Evolutionary conservation across 2,797 vertebrate genomes (phyloP), one percentile per base, ranked within the genome.

Genomic region (Oryzias dopingdopingensis): DNA sequence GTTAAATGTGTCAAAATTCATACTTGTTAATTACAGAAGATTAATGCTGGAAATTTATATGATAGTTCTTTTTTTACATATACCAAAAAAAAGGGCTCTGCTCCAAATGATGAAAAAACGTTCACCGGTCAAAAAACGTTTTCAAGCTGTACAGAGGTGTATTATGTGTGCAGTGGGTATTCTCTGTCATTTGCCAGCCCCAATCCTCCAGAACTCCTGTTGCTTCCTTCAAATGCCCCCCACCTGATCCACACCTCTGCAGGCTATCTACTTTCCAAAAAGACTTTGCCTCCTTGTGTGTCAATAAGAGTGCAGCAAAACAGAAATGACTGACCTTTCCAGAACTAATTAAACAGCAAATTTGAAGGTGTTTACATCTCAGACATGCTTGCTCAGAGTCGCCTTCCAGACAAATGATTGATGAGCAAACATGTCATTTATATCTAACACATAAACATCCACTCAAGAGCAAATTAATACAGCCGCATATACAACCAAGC

Each of bases 321-420:
- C 90, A 90, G 87, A 86, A 88, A 93, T 91, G 93, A 90, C 89
- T 89, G 90, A 94, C 91, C 93, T 91, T 91, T 92, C 88, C 91
- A 89, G 85, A 93, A 92, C 92, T 94, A 93, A 95, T 95, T 95
- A 93, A 90, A 91, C 88, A 88, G 93, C 91, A 95, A 94, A 94
- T 94, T 94, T 93, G 93, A 93, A 90, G 87, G 87, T 93, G 92
- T 93, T 94, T 91, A 94, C 90, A 94, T 94, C 87, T 93, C 89
- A 92, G 93, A 90, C 91, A 90, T 90, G 90, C 88, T 86, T 84
- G 88, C 88, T 90, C 88, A 92, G 93, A 92, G 90, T 90, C 89
- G 86, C 87, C 93, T 88, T 93, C 92, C 87, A 88, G 86, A 80
- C 81, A 65, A 80, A 81, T 95, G 94, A 95, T 92, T 92, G 92